Evolutionary conservation across 1,140 invertebrate species (phyloP), one percentile per base, ranked within the genome.

Genomic region (Pantala flavescens): DNA sequence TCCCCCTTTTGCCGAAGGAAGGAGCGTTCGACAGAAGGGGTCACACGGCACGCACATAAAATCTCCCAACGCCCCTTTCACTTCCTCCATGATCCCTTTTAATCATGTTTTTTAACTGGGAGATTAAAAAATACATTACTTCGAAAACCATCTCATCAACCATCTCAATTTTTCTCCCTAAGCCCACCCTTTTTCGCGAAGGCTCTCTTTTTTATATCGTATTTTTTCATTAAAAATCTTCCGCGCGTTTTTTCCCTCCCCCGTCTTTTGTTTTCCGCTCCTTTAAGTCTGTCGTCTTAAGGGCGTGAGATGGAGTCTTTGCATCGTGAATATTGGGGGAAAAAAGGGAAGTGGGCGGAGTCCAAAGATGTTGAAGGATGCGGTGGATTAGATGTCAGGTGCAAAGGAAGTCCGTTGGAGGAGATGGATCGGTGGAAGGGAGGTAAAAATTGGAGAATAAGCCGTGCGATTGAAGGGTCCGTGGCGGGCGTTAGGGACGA

Each of bases 181-280:
- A 63, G 49, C 49, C 49, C 49, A 63, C 16, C 49, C 49, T 63
- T 63, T 63, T 63, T 63, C 28, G n/a, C 49, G n/a, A 16, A 14
- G 49, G 12, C 49, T 19, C n/a, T n/a, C 49, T 16, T 21, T 63
- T 19, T 63, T 63, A 63, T 63, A 63, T 63, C 49, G 49, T 63
- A 63, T 63, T 63, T 63, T 63, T 63, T 63, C 49, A 63, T 63
- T 63, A 63, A 63, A 63, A 63, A 63, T 63, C 49, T 63, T 63
- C 12, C 49, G 49, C 28, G 9, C 9, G 2, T 63, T 63, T 63
- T 63, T 63, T 12, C 49, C 49, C 12, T 12, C 16, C n/a, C 49
- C 49, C 12, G 49, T 21, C 3, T 5, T 3, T 19, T 63, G 49
- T 63, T 63, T 63, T 21, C 49, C n/a, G 49, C 49, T 63, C 49